phyloP scores from a whole-genome alignment of 2,888 invertebrate species.

The Heliconius hortense region DNA sequence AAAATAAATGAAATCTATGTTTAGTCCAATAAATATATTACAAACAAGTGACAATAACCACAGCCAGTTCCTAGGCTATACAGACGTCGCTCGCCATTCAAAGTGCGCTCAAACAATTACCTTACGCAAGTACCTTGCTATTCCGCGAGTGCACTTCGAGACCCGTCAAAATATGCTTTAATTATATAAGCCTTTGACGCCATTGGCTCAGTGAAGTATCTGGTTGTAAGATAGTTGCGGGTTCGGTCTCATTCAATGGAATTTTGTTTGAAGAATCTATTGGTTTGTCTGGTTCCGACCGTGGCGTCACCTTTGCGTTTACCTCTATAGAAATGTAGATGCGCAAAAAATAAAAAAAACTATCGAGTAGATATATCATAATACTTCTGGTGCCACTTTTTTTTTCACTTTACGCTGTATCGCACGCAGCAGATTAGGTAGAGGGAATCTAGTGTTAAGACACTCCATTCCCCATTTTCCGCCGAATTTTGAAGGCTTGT shows the following conservation, averaged over 20 bases:
- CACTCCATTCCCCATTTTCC: too few species aligned
- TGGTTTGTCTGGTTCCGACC: too few species aligned
- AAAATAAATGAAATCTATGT: neutral
- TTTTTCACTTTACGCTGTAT: too few species aligned
- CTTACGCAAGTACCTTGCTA: constrained; percentile 63
- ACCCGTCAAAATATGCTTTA: constrained; percentile 54
- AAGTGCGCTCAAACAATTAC: constrained; percentile 59
- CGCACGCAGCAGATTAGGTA: too few species aligned
- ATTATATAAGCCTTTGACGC: constrained; percentile 57
- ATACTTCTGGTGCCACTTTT: too few species aligned
- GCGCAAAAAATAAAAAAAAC: too few species aligned
- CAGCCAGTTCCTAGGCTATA: constrained; percentile 15
- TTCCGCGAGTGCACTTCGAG: constrained; percentile 49
- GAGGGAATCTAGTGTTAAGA: too few species aligned
- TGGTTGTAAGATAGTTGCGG: neutral
- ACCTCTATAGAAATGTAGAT: too few species aligned
- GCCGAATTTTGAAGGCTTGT: too few species aligned
- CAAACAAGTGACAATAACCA: neutral
- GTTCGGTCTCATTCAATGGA: neutral
- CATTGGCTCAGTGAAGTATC: neutral
- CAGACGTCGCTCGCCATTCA: constrained; percentile 51
- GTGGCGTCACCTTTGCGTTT: too few species aligned
- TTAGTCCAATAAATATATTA: neutral
- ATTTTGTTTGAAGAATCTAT: neutral
- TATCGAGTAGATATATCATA: too few species aligned